phyloP scores from a whole-genome alignment of 2,113 vertebrate species.

The Collichthys lucidus region DNA sequence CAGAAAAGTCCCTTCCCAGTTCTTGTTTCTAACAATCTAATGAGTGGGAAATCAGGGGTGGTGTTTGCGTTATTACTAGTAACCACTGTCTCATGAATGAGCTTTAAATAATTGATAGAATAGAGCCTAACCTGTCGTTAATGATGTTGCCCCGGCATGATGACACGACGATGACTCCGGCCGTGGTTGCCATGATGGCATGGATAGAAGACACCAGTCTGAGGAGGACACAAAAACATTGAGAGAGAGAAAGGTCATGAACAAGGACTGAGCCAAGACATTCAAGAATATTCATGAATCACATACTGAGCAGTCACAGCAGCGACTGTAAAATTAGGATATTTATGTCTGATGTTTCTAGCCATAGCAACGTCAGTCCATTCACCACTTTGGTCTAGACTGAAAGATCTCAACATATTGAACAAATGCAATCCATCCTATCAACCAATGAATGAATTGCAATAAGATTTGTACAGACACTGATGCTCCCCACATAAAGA shows the following conservation, averaged over 20 bases:
- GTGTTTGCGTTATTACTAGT: background rate
- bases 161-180: slow-evolving; percentile 86
- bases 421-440: no score
- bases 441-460: background rate
- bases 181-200: slow-evolving; percentile 90
- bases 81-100: background rate
- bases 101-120: background rate
- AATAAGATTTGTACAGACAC: background rate
- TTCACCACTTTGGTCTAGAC: background rate
- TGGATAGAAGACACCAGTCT: slow-evolving; percentile 95
- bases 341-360: background rate
- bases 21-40: background rate
- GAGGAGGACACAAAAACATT: slow-evolving; percentile 41
- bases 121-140: slow-evolving; percentile 86
- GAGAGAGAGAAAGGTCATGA: background rate
- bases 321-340: background rate
- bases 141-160: slow-evolving; percentile 88
- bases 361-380: background rate
- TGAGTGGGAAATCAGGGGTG: background rate
- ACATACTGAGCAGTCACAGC: background rate
- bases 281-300: background rate
- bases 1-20: background rate
- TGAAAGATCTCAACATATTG: background rate
- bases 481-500: background rate
- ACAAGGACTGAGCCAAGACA: background rate